Conservation (phyloP, 2,797 vertebrate genomes). For the Pseudochaenichthys georgianus region DNA sequence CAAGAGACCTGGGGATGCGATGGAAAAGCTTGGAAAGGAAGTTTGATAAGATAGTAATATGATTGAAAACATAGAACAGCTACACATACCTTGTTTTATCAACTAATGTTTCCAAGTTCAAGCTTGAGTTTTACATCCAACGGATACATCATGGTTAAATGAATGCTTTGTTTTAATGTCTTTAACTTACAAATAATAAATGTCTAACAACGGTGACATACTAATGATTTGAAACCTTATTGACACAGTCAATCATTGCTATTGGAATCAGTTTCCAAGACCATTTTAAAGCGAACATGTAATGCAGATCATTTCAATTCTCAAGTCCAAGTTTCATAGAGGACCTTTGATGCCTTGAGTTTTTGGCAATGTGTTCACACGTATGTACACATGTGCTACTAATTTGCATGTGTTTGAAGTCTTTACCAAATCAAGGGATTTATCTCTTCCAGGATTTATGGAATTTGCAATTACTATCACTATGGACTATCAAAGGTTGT, state of each 20-base stretch:
- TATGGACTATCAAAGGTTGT: neutral
- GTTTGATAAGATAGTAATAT: neutral
- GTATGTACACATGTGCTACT: neutral
- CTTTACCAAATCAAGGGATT: neutral
- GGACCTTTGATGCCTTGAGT: neutral
- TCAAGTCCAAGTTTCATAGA: neutral
- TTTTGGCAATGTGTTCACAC: neutral
- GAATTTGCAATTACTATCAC: neutral
- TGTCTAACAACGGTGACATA: neutral
- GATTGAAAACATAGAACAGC: neutral
- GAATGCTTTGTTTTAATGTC: neutral
- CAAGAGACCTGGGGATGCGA: neutral
- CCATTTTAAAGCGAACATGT: neutral
- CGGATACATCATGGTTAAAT: neutral
- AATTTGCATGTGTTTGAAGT: neutral
- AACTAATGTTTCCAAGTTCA: neutral
- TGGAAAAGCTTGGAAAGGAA: neutral
- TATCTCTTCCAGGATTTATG: neutral
- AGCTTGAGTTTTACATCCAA: neutral
- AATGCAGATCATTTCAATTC: neutral
- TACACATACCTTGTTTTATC: neutral
- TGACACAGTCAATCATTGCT: conserved; percentile 5
- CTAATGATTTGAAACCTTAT: neutral
- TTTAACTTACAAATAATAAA: neutral
- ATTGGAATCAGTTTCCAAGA: neutral